These are phyloP conservation scores for Halictus ligatus DNA, from an alignment of 2,888 invertebrate species.

Conservation along the genomic window DNA sequence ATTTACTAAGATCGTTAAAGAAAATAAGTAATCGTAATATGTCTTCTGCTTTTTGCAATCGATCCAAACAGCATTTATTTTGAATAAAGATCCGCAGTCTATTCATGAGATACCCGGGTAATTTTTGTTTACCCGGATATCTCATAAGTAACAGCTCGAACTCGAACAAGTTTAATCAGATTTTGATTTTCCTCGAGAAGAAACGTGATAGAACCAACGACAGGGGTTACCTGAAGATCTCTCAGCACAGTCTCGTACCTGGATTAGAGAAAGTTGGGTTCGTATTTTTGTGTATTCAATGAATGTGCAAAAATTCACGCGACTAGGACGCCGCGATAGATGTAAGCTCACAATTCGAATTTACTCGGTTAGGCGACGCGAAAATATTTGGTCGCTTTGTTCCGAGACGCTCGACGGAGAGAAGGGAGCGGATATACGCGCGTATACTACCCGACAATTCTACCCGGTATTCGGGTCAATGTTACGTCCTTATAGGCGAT, in stretches of 20 bases:
- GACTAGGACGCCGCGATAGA: background rate
- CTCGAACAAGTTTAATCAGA: background rate
- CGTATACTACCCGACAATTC: background rate
- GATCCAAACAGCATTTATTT: too few species aligned
- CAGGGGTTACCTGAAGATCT: background rate
- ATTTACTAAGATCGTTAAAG: too few species aligned
- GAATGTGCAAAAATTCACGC: background rate
- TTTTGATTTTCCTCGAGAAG: background rate
- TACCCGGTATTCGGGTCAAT: slow-evolving; percentile 78
- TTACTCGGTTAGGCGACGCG: too few species aligned
- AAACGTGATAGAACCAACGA: too few species aligned
- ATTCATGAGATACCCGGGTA: too few species aligned
- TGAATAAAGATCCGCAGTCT: too few species aligned
- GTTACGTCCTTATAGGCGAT: slow-evolving; percentile 75
- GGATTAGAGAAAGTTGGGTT: background rate
- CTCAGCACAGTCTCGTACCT: too few species aligned
- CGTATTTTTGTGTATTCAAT: background rate
- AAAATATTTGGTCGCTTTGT: background rate
- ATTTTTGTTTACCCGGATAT: too few species aligned
- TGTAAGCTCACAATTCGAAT: background rate
- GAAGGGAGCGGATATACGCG: slow-evolving; percentile 61
- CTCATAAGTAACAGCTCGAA: too few species aligned
- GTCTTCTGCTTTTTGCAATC: too few species aligned
- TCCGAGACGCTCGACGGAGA: slow-evolving; percentile 41
- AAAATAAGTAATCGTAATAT: too few species aligned